Conservation (phyloP, 2,113 vertebrate genomes). For the Bombycilla garrulus region DNA sequence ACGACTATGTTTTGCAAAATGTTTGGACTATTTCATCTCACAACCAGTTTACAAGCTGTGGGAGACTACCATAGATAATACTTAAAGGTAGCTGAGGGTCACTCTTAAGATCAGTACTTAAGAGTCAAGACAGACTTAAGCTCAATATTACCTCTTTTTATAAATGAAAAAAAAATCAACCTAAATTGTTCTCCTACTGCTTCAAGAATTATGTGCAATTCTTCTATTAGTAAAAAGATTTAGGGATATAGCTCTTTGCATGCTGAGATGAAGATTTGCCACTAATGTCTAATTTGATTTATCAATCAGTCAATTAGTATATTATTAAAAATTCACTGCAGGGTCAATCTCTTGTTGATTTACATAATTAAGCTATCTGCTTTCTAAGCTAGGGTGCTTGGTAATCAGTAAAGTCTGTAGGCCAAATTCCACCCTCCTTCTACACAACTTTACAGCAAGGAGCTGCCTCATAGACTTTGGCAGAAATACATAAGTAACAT, state of each 20-base stretch:
- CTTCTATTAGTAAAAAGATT: constrained; percentile 5
- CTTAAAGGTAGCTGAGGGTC: background rate
- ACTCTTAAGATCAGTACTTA: constrained; percentile 39
- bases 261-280: constrained; percentile 50
- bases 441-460: background rate
- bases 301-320: constrained; percentile 63
- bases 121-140: constrained; percentile 16
- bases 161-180: background rate
- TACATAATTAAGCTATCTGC: constrained; percentile 61
- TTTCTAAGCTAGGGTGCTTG: constrained; percentile 2
- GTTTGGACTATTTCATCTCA: background rate
- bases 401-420: background rate
- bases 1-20: background rate
- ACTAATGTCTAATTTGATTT: constrained; percentile 65
- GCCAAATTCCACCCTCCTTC: background rate
- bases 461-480: background rate
- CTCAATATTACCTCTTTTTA: constrained; percentile 32
- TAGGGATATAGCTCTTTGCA: constrained; percentile 29
- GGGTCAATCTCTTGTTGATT: constrained; percentile 63
- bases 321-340: constrained; percentile 68
- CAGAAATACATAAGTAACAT: background rate
- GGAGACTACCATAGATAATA: background rate
- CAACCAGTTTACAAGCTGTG: background rate
- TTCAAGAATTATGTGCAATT: background rate
- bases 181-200: background rate